Percentiles rank a stretch among this genome's conserved stretches.
phyloP scores from a whole-genome alignment of 1,140 invertebrate genomes.

The Lepidotrigona ventralis region DNA sequence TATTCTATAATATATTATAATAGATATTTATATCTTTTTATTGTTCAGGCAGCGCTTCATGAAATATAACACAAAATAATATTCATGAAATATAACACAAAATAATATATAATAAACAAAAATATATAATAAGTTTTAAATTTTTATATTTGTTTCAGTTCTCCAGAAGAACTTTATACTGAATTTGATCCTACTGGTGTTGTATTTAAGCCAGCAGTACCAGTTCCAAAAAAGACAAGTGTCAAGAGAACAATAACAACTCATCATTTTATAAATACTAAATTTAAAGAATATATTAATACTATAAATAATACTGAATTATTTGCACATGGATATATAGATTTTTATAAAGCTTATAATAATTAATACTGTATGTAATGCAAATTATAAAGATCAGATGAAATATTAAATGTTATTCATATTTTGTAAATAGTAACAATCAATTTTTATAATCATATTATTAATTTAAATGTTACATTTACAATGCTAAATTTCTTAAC shows the following conservation, averaged over 20 bases:
- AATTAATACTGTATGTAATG: slow-evolving; percentile 30
- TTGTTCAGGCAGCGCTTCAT: not conserved
- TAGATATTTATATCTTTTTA: not conserved
- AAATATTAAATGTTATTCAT: not conserved
- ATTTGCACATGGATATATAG: slow-evolving; percentile 32
- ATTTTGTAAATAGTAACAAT: slow-evolving; percentile 35
- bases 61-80: not conserved
- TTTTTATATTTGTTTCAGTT: slow-evolving; percentile 64
- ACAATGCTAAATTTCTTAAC: not conserved
- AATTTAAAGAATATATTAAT: slow-evolving; percentile 57
- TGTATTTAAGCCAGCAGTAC: slow-evolving; percentile 74
- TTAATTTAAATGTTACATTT: slow-evolving; percentile 15
- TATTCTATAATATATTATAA: not conserved
- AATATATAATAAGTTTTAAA: not conserved
- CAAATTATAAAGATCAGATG: slow-evolving; percentile 26
- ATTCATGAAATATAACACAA: no score
- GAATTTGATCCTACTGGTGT: slow-evolving; percentile 70
- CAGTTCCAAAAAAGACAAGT: slow-evolving; percentile 63
- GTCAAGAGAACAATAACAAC: slow-evolving; percentile 31
- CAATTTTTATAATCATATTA: slow-evolving; percentile 7
- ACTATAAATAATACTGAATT: slow-evolving; percentile 35
- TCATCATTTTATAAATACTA: slow-evolving; percentile 39
- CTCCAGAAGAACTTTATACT: slow-evolving; percentile 66
- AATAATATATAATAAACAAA: not conserved
- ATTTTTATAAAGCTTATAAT: slow-evolving; percentile 52